Percentiles rank a stretch among this genome's conserved stretches.
Evolutionary conservation across 2,888 invertebrate species (phyloP).

Genomic region (Amphipyra berbera): DNA sequence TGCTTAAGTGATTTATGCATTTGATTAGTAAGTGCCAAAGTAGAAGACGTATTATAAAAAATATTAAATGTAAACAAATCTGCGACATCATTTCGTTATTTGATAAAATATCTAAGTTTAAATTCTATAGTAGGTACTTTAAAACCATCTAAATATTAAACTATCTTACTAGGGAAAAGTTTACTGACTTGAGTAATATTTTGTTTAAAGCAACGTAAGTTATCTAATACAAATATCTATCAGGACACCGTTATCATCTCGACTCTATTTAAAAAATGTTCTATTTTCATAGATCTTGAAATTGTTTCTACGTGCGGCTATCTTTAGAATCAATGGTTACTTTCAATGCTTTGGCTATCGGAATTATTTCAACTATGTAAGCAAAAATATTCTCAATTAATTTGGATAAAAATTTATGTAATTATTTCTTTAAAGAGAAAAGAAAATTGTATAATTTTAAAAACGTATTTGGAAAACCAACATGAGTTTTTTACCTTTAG

Average conservation of each 20-base stretch:
- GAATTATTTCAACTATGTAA: neutral
- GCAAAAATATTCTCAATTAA: neutral
- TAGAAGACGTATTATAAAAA: neutral
- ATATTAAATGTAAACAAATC: conserved; percentile 9
- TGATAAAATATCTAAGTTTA: neutral
- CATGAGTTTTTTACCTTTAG: no score
- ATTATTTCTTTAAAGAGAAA: no score
- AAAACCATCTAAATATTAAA: conserved; percentile 1
- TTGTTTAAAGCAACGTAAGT: no score
- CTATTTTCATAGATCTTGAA: conserved; percentile 34
- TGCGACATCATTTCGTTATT: neutral
- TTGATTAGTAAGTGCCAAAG: no score
- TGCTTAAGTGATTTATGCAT: no score
- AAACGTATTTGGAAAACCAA: no score
- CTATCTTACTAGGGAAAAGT: neutral
- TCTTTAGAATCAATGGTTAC: conserved; percentile 30
- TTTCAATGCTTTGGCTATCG: conserved; percentile 5
- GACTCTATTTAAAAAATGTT: conserved; percentile 6
- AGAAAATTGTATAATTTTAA: no score
- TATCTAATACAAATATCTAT: neutral
- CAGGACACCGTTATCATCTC: neutral
- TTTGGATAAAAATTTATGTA: no score
- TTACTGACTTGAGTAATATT: neutral
- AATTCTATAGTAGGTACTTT: no score
- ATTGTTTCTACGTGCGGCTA: conserved; percentile 25